Conservation (phyloP, 2,888 invertebrate genomes). For the Leucania comma region DNA sequence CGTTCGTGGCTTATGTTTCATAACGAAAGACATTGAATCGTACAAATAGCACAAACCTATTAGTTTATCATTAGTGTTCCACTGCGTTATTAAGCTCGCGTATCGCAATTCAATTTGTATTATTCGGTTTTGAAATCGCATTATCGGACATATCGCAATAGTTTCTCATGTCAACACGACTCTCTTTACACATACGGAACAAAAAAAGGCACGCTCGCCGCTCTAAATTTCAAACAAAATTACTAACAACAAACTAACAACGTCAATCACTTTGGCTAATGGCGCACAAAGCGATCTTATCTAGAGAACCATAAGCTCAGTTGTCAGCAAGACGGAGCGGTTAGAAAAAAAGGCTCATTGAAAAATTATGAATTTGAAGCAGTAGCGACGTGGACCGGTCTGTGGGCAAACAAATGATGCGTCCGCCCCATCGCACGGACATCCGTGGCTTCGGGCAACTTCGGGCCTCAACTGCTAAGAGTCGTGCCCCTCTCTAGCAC, state of each 20-base stretch:
- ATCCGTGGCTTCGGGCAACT: constrained; percentile 71
- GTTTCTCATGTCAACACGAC: constrained; percentile 79
- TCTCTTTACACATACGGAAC: constrained; percentile 72
- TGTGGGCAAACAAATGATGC: constrained; percentile 79
- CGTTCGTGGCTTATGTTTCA: constrained; percentile 45
- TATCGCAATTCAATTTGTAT: constrained; percentile 61
- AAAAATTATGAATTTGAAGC: constrained; percentile 83
- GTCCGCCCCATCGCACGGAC: constrained; percentile 71
- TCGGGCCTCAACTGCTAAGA: constrained; percentile 55
- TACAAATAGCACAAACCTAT: constrained; percentile 62
- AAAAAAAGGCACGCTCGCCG: constrained; percentile 75
- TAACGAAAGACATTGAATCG: constrained; percentile 49
- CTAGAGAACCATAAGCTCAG: constrained; percentile 82
- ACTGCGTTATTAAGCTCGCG: constrained; percentile 56
- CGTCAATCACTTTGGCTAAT: constrained; percentile 90
- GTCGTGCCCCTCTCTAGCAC: constrained; percentile 66
- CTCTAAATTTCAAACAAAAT: constrained; percentile 89
- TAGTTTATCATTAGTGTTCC: constrained; percentile 62
- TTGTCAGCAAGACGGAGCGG: constrained; percentile 84
- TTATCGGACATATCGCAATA: constrained; percentile 71
- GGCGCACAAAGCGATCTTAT: constrained; percentile 86
- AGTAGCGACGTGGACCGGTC: constrained; percentile 78
- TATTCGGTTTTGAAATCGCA: constrained; percentile 62
- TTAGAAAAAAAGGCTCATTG: constrained; percentile 80
- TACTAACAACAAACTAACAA: constrained; percentile 88